Evolutionary conservation across 1,140 invertebrate genomes (phyloP), one percentile per base, ranked within the genome.

Genomic region (Vollenhovia emeryi): DNA sequence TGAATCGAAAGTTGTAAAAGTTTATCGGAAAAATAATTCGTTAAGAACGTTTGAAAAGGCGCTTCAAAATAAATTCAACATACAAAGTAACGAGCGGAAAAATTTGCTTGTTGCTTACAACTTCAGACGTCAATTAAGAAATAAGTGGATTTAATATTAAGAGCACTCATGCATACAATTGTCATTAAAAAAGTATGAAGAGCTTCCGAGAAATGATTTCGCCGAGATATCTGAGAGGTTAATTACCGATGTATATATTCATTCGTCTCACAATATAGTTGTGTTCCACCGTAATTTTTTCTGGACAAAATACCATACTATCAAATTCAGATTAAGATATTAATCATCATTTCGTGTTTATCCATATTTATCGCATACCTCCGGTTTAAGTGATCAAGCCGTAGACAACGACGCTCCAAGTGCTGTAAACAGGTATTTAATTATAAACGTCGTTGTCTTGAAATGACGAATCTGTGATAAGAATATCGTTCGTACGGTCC

Each of bases 391-490:
- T 82, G 50, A 57, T 80, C 11, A 33, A 40, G 11, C 3, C 36
- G 48, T 55, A 55, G 45, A 71, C 78, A 69, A 80, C 5, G 33
- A 50, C 7, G 30, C 18, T 52, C 27, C 62, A 40, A 69, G 6
- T 55, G 62, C 15, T 21, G 33, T 80, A 82, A 82, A 82, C 36
- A 82, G 59, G 52, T 80, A 73, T 73, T 82, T 71, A 82, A 82
- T 55, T 80, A 57, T 82, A 82, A 57, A 15, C 27, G 7, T 52
- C 13, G n/a, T 84, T 62, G 36, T 62, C 24, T 75, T 48, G 27
- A 48, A 62, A 76, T 40, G 15, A 50, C 8, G 2, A 60, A 40
- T 36, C 13, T 33, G 1, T 11, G 30, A 76, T 75, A 84, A 62
- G 8, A 36, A 24, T 43, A 62, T 13, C 7, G 27, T 50, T 33